Base-by-base conservation (phyloP, 2,797 vertebrate species). In the Phoxinus dragarum region DNA sequence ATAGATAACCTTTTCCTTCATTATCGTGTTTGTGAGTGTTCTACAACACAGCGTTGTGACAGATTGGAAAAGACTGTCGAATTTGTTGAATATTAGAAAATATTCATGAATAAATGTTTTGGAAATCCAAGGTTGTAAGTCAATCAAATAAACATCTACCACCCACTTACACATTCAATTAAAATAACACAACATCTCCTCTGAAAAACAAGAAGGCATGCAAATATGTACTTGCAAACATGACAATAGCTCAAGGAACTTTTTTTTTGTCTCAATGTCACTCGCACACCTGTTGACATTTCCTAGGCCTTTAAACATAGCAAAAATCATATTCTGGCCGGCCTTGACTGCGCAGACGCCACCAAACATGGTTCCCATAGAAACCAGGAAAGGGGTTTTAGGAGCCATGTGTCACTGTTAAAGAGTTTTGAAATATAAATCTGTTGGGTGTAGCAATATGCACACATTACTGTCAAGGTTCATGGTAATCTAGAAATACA, bases 121-220 rank as follows among this genome's bases (percentile, higher is more conserved):
- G 80, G 38, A 82, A 75, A 49, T 75, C 9, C 81, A 83, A 83
- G 59, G 81, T 67, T 66, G 27, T 11, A 66, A 49, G 72, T 83
- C 72, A 83, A 36, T 67, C 40, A 78, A 79, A 79, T 14, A 73
- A 74, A 64, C 42, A 49, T 31, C 54, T 49, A 74, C 54, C 56
- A 44, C 11, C 21, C 8, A 23, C 69, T 73, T 19, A 47, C 4
- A 14, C 10, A 74, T 74, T 74, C 21, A 17, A 42, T 74, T 49
- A 36, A 64, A 74, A 82, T n/a, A 72, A 72, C 10, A 69, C 21
- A 42, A 59, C 17, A 2, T 59, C 11, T 38, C n/a, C 0, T 71
- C n/a, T 27, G 34, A 40, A 36, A 42, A 47, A 82, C 38, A 68
- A 49, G 40, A 42, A 47, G 34, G 19, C 19, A 7, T 67, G 9